phyloP scores from a whole-genome alignment of 2,797 vertebrate species.

The Parauchenoglanis punctatus region DNA sequence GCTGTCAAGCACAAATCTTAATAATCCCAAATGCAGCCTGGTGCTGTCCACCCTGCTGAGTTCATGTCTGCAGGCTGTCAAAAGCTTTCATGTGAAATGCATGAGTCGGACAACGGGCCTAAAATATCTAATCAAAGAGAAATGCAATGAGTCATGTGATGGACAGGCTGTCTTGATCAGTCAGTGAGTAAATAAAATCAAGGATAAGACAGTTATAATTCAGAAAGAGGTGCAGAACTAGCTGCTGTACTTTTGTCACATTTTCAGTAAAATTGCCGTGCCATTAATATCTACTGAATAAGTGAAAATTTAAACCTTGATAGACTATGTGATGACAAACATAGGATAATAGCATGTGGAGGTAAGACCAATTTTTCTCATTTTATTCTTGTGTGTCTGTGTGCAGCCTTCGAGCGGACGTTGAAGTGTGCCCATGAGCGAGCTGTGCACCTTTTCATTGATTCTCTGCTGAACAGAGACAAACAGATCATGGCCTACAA shows the following conservation, averaged over 20 bases:
- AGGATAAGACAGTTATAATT: background rate
- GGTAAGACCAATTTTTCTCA: background rate
- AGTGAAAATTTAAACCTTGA: background rate
- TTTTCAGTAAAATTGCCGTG: background rate
- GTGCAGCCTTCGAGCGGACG: conserved; percentile 77
- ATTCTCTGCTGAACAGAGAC: conserved; percentile 84
- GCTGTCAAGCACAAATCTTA: conserved; percentile 68
- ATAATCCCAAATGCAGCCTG: conserved; percentile 66
- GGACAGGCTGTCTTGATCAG: background rate
- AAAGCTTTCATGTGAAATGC: conserved; percentile 17
- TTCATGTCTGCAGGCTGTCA: conserved; percentile 65
- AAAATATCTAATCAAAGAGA: background rate
- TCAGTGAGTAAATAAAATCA: background rate
- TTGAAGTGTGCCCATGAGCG: conserved; percentile 94
- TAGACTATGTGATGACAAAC: background rate
- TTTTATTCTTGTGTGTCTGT: conserved; percentile 9
- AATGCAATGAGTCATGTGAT: background rate
- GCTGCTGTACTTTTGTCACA: background rate
- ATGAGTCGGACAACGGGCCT: conserved; percentile 11
- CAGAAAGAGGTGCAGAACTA: background rate
- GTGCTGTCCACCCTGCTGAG: conserved; percentile 56
- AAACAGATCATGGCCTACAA: conserved; percentile 86
- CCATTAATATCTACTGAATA: background rate
- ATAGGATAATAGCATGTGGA: background rate
- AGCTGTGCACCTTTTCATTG: conserved; percentile 91